Percentiles rank a stretch among this genome's conserved stretches.
phyloP scores from a whole-genome alignment of 30 jellyfish, hydroid and myxozoan genomes.

The Aurelia sp. region DNA sequence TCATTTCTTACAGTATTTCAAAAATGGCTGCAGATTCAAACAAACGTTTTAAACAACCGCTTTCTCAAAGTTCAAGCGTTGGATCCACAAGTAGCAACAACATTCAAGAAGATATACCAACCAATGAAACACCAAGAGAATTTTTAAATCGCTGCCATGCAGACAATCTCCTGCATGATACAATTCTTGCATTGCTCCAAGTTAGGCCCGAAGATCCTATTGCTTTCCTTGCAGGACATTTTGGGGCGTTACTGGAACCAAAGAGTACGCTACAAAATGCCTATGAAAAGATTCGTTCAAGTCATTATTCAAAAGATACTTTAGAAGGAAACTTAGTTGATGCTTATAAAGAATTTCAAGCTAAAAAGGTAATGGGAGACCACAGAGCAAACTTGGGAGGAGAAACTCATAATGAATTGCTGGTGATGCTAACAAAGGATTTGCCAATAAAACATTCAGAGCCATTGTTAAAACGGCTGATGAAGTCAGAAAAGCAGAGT shows the following conservation, averaged over 20 bases:
- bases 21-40: too few relatives aligned
- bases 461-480: constrained; percentile 32
- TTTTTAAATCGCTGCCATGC: constrained; percentile 57
- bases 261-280: constrained; percentile 54
- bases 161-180: constrained; percentile 44
- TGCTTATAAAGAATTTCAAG: constrained; percentile 51
- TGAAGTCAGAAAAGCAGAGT: constrained; percentile 57
- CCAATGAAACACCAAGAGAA: constrained; percentile 76
- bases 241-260: constrained; percentile 65
- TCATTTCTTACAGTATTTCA: too few relatives aligned
- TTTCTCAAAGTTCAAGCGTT: not conserved
- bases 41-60: not conserved
- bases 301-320: constrained; percentile 28
- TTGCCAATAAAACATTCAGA: constrained; percentile 39
- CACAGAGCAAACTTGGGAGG: constrained; percentile 33
- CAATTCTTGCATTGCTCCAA: constrained; percentile 50
- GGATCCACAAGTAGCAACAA: not conserved
- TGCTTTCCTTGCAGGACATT: constrained; percentile 65
- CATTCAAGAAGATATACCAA: constrained; percentile 12
- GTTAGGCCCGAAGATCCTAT: constrained; percentile 86
- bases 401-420: constrained; percentile 44
- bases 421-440: constrained; percentile 32
- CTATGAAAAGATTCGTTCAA: constrained; percentile 35
- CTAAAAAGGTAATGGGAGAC: not conserved
- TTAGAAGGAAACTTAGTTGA: constrained; percentile 67